Evolutionary conservation across 2,888 invertebrate species (phyloP).

Genomic region (Mythimna lalbum): DNA sequence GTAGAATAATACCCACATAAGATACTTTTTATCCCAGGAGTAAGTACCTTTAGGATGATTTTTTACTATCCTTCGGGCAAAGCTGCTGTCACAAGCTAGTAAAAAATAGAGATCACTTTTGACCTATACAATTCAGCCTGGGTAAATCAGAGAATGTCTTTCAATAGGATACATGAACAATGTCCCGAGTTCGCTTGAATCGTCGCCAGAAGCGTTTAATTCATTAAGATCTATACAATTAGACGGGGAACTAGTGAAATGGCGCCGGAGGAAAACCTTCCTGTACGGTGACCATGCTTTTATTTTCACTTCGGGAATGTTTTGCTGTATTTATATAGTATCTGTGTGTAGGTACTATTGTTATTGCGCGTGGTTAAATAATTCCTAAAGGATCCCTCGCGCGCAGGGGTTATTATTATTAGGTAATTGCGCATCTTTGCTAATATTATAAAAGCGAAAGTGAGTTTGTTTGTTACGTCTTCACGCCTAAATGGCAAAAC

Average conservation of each 20-base stretch:
- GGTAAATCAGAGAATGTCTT: slow-evolving; percentile 19
- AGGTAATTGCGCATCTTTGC: too few relatives aligned
- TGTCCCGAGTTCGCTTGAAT: slow-evolving; percentile 31
- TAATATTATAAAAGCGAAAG: too few relatives aligned
- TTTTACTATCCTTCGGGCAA: background rate
- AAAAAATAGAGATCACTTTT: too few relatives aligned
- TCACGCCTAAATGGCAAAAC: too few relatives aligned
- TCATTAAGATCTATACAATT: slow-evolving; percentile 77
- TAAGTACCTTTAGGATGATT: too few relatives aligned
- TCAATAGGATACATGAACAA: slow-evolving; percentile 31
- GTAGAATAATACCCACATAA: too few relatives aligned
- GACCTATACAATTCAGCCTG: background rate
- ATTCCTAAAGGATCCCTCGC: too few relatives aligned
- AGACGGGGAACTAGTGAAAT: slow-evolving; percentile 67
- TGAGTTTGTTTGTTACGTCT: too few relatives aligned
- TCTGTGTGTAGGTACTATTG: background rate
- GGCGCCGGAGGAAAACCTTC: slow-evolving; percentile 64
- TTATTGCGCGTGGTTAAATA: too few relatives aligned
- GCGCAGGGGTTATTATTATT: too few relatives aligned
- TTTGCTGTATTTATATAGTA: background rate
- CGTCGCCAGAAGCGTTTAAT: slow-evolving; percentile 72
- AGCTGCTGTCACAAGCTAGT: background rate
- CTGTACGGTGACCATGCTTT: slow-evolving; percentile 66
- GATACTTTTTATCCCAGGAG: too few relatives aligned
- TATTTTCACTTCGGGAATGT: slow-evolving; percentile 15